These are phyloP conservation scores for Nezara viridula DNA, from an alignment of 2,888 invertebrate genomes.

Conservation along the genomic window DNA sequence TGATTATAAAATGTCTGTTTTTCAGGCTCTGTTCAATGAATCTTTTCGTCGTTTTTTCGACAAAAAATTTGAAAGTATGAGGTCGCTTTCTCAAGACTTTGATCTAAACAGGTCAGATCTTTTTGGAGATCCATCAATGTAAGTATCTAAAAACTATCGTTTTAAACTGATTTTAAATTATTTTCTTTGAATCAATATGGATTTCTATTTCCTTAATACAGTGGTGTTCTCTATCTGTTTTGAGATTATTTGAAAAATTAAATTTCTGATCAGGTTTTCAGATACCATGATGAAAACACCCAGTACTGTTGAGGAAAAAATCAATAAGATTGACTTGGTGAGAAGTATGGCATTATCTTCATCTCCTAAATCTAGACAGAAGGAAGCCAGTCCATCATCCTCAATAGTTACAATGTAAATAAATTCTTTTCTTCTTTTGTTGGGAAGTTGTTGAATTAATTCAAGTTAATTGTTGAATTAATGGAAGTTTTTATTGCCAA, in stretches of 20 bases:
- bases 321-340: background rate
- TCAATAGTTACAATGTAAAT: slow-evolving; percentile 62
- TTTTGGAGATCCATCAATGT: background rate
- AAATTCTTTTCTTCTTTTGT: too few species aligned
- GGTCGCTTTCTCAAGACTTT: slow-evolving; percentile 34
- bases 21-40: slow-evolving; percentile 73
- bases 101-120: slow-evolving; percentile 34
- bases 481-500: too few species aligned
- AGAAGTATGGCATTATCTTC: background rate
- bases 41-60: slow-evolving; percentile 76
- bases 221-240: background rate
- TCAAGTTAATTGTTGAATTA: too few species aligned
- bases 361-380: slow-evolving; percentile 42
- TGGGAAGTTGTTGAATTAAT: too few species aligned
- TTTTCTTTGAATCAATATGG: background rate
- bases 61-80: slow-evolving; percentile 73
- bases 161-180: background rate
- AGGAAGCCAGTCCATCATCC: slow-evolving; percentile 61
- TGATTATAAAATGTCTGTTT: slow-evolving; percentile 28
- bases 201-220: background rate
- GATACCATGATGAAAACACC: background rate
- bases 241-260: background rate
- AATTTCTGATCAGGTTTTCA: slow-evolving; percentile 6
- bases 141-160: background rate
- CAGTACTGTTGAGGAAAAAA: background rate